Percentiles rank a stretch among this genome's conserved stretches.
Conservation (phyloP, 2,113 vertebrate species). For the Paramormyrops kingsleyae region DNA sequence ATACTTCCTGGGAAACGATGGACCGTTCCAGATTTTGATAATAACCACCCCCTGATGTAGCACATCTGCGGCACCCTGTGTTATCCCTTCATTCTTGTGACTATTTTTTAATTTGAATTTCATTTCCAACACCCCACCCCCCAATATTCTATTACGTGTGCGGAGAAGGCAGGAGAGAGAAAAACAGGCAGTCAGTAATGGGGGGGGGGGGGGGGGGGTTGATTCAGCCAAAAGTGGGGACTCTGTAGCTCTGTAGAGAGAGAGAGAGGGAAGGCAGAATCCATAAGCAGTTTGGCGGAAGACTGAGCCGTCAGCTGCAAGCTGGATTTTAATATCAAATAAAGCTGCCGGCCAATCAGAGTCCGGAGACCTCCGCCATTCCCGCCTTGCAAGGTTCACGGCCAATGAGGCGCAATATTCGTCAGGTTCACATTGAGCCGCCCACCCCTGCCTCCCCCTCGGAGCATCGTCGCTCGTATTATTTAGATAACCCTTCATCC, state of each 20-base stretch:
- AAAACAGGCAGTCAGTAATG: background rate
- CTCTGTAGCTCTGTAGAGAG: background rate
- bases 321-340: background rate
- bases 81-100: background rate
- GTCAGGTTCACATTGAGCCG: background rate
- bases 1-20: background rate
- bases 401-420: background rate
- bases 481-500: background rate
- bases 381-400: background rate
- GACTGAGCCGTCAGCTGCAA: background rate
- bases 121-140: background rate
- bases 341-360: background rate
- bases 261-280: background rate
- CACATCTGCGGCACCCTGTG: background rate
- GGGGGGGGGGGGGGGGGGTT: background rate
- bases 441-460: background rate
- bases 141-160: background rate
- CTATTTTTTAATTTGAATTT: background rate
- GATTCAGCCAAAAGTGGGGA: background rate
- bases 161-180: background rate
- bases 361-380: too few species aligned
- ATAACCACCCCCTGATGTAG: background rate
- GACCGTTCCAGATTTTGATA: background rate
- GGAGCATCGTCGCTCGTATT: background rate
- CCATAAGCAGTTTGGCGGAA: background rate